Evolutionary conservation across 2,888 invertebrate genomes (phyloP).

Genomic region (Agrochola lychnidis): DNA sequence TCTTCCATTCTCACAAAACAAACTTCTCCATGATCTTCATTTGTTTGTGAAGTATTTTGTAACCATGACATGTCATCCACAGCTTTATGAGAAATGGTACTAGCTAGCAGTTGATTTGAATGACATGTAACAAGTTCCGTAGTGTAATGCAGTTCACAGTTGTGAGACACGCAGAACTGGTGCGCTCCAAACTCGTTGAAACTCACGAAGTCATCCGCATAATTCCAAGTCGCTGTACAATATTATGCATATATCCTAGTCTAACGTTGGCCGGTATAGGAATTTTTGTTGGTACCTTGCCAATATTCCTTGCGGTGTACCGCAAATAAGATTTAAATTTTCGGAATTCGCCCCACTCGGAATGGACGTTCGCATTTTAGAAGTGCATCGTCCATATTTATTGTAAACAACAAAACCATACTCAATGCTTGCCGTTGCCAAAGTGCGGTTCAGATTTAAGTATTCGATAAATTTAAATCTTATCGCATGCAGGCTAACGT

Average conservation of each 20-base stretch:
- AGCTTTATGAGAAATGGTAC: conserved; percentile 77
- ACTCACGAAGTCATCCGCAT: conserved; percentile 79
- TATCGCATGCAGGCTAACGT: conserved; percentile 93
- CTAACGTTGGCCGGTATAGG: conserved; percentile 74
- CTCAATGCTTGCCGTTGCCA: conserved; percentile 63
- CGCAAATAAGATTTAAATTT: conserved; percentile 89
- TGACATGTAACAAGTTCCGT: conserved; percentile 74
- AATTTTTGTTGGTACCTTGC: conserved; percentile 81
- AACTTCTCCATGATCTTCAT: conserved; percentile 81
- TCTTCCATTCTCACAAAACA: conserved; percentile 73
- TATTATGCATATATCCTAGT: conserved; percentile 75
- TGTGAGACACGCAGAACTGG: conserved; percentile 69
- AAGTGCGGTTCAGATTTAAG: conserved; percentile 69
- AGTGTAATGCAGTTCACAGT: conserved; percentile 77
- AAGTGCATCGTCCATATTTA: conserved; percentile 68
- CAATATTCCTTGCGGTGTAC: conserved; percentile 79
- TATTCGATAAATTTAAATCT: conserved; percentile 88
- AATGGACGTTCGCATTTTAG: conserved; percentile 71
- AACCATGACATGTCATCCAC: conserved; percentile 76
- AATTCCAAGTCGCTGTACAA: conserved; percentile 73
- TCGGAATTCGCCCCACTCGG: conserved; percentile 73
- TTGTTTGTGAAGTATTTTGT: conserved; percentile 68
- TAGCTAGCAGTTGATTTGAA: conserved; percentile 72
- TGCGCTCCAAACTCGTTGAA: conserved; percentile 73
- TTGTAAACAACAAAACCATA: conserved; percentile 61